Evolutionary conservation across 2,888 invertebrate species (phyloP).

Genomic region (Acleris sparsana): DNA sequence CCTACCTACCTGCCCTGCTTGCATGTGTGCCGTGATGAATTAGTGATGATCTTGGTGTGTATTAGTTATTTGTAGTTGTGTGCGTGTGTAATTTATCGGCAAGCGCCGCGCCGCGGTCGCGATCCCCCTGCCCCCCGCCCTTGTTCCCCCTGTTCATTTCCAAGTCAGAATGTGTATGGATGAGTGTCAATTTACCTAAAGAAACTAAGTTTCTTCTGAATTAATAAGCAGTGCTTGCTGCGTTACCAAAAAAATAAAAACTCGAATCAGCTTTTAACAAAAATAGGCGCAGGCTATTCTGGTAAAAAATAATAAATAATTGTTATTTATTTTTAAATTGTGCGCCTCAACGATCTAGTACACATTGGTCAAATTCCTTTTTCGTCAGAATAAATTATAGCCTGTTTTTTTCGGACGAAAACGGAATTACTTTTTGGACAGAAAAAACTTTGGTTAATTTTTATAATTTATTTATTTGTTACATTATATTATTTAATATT

Average conservation of each 20-base stretch:
- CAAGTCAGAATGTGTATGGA: constrained; percentile 9
- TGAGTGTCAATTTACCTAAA: constrained; percentile 53
- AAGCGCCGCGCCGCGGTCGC: constrained; percentile 53
- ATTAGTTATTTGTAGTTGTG: constrained; percentile 50
- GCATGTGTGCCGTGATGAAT: too few relatives aligned
- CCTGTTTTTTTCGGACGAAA: too few relatives aligned
- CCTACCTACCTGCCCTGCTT: too few relatives aligned
- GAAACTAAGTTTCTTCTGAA: constrained; percentile 76
- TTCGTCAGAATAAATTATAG: too few relatives aligned
- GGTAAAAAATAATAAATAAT: too few relatives aligned
- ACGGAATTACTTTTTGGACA: too few relatives aligned
- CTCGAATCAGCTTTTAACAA: not conserved
- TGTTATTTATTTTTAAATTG: too few relatives aligned
- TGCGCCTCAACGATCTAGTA: too few relatives aligned
- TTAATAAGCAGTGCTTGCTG: constrained; percentile 55
- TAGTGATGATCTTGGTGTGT: constrained; percentile 31
- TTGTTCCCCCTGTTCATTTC: constrained; percentile 1
- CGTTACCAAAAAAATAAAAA: not conserved
- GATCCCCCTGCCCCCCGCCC: constrained; percentile 8
- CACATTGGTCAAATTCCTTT: too few relatives aligned
- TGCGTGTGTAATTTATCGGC: constrained; percentile 68
- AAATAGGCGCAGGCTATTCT: not conserved
- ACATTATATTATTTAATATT: too few relatives aligned
- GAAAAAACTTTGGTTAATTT: too few relatives aligned
- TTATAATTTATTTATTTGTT: too few relatives aligned